Conservation (phyloP, 2,797 vertebrate species). For the Nannoperca australis region DNA sequence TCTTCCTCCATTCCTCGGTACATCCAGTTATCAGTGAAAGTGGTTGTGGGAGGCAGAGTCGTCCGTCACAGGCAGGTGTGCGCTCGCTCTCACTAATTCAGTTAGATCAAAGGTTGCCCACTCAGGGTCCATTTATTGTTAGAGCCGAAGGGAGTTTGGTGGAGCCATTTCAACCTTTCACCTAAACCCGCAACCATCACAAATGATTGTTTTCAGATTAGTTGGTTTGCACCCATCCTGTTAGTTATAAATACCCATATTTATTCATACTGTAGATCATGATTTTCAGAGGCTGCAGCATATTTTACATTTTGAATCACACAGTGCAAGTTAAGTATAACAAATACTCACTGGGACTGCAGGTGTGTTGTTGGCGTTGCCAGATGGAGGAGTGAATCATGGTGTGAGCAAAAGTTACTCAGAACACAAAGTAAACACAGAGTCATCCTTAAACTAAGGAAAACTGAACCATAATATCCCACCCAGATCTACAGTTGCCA, state of each 20-base stretch:
- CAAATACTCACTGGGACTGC: conserved; percentile 4
- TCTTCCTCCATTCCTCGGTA: conserved; percentile 17
- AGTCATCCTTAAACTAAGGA: neutral
- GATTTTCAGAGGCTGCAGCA: neutral
- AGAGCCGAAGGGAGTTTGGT: conserved; percentile 34
- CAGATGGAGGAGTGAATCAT: conserved; percentile 31
- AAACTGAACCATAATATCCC: neutral
- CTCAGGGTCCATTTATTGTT: conserved; percentile 60
- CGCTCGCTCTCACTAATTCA: conserved; percentile 58
- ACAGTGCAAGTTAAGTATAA: neutral
- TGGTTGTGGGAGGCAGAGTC: conserved; percentile 59
- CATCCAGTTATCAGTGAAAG: conserved; percentile 37
- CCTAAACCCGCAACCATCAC: neutral
- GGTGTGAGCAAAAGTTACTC: neutral
- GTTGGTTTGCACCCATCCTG: conserved; percentile 12
- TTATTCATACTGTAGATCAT: conserved; percentile 4
- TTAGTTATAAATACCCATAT: conserved; percentile 8
- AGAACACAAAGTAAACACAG: neutral
- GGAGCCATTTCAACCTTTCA: conserved; percentile 37
- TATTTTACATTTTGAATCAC: conserved; percentile 13
- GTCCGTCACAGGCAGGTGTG: conserved; percentile 45
- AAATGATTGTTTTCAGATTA: conserved; percentile 29
- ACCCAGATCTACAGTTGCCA: neutral
- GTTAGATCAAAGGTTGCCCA: conserved; percentile 66
- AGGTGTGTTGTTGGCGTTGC: conserved; percentile 15